Base-by-base conservation (phyloP, 2,113 vertebrate genomes). In the Pituophis catenifer region DNA sequence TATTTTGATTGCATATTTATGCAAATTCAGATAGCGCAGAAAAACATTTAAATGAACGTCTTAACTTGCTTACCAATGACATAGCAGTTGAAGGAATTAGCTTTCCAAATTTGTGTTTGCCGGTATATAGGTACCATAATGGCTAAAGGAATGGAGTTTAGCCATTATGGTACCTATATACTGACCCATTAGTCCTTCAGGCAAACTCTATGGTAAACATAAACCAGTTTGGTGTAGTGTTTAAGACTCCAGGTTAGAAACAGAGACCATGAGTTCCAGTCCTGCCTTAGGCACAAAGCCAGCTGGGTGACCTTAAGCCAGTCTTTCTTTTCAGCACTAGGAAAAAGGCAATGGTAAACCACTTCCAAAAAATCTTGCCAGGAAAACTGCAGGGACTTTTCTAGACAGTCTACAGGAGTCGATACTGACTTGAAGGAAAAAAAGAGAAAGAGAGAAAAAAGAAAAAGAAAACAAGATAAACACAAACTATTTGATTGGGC, bases 1-100 rank as follows among this genome's bases (percentile, higher is more conserved):
- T 90, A 94, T 55, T 85, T 94, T 94, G 91, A 44, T 15, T 90
- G 12, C 75, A 90, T 55, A 93, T 59, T 81, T 89, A 86, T 62
- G 13, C 26, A 86, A 90, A 52, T 21, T 86, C 19, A 87, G 19
- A 53, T 26, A 44, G n/a, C 48, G 53, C 9, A 29, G 15, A 21
- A 26, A 29, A 65, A 52, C 7, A 93, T 24, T 62, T 55, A 86
- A 15, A 86, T 29, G 26, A 38, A 86, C 19, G 13, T 55, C 29
- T 8, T 85, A 33, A 81, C 15, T 75, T 75, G n/a, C n/a, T 38
- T 81, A 38, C 1, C 15, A 81, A 81, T 81, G n/a, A 81, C 13
- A 38, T 38, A 81, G 33, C 15, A 81, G 70, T 6, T 81, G 70
- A 81, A 81, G n/a, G 70, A 81, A 19, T 38, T 15, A 81, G n/a